Evolutionary conservation across 2,888 invertebrate genomes (phyloP), one percentile per base, ranked within the genome.

Genomic region (Ferrisia virgata): DNA sequence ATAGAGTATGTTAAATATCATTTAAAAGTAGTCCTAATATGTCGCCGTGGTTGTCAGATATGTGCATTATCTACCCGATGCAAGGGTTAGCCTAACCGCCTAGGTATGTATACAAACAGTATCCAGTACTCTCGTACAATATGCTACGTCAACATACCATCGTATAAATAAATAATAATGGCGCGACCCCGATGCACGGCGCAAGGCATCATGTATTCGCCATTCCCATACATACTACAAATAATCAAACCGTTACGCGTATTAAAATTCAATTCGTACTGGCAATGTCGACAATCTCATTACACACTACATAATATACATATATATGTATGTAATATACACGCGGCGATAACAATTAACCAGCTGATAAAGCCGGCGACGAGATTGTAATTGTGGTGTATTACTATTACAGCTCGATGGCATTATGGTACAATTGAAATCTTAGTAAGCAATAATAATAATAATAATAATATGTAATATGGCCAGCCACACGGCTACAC

Each of bases 201-300:
- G 47, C 47, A 47, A 47, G 47, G n/a, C n/a, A 47, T n/a, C 47
- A 15, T 15, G 15, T 15, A 31, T 69, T 64, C 64, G 28, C 36
- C n/a, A 33, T 72, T 76, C 72, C 36, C 72, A 76, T 76, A 33
- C 36, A 76, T 15, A 13, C 31, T n/a, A n/a, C n/a, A n/a, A n/a
- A 53, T 13, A 47, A 11, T 47, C 25, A 13, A 76, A 76, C 72
- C 72, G 72, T 76, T 76, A 76, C 72, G 72, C 72, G 72, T 76
- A 76, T 76, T 76, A 76, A 76, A 76, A 76, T 76, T 76, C 72
- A 76, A 76, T 76, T 36, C 18, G 72, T 53, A 53, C 22, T 53
- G 22, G 53, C 53, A 9, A 76, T 28, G 72, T 76, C 72, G 33
- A 53, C 72, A 36, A 28, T 28, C 72, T 28, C 18, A 15, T 3